Base-by-base conservation (phyloP, 1,140 invertebrate species). In the Zaprionus capensis region DNA sequence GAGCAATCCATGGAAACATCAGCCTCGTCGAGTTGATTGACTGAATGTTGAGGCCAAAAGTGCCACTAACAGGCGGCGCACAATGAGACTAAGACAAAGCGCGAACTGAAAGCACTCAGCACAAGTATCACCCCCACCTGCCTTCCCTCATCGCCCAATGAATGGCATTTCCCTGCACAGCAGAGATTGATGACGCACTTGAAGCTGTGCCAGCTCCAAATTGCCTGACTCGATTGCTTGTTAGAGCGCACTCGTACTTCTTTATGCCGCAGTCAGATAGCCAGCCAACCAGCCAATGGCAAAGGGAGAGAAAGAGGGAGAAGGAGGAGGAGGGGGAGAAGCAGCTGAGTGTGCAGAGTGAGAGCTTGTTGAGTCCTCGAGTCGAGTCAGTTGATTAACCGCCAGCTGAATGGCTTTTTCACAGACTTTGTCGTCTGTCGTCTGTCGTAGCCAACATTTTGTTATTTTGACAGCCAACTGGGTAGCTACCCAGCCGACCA, bases 151-250 rank as follows among this genome's bases (percentile, higher is more conserved):
- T 44, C 38, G 34, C 41, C 51, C 82, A 78, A 88, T 87, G 81
- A 87, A 87, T 84, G 71, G 62, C 71, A 83, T 72, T 62, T 71
- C 69, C 57, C 73, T 70, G 74, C 77, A 78, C 67, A 64, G 71
- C 71, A 63, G 68, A 88, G 84, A 88, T 88, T 88, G 84, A 88
- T 88, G 84, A 90, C 84, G 85, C 81, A 84, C 84, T 88, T 88
- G 81, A 87, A 81, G 63, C 74, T 68, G 65, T 75, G 73, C 62
- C 77, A 77, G 77, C 55, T 76, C 6, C 65, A 53, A 70, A 59
- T 22, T 71, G 6, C 58, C 66, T 57, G 64, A 70, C 64, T 84
- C 78, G 63, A 82, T 71, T 82, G 77, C 80, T 75, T 53, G 69
- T 75, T 34, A 46, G 34, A 57, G 70, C 41, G 41, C 36, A 59